Evolutionary conservation across 2,888 invertebrate species (phyloP), one percentile per base, ranked within the genome.

Genomic region (Papilio demoleus): DNA sequence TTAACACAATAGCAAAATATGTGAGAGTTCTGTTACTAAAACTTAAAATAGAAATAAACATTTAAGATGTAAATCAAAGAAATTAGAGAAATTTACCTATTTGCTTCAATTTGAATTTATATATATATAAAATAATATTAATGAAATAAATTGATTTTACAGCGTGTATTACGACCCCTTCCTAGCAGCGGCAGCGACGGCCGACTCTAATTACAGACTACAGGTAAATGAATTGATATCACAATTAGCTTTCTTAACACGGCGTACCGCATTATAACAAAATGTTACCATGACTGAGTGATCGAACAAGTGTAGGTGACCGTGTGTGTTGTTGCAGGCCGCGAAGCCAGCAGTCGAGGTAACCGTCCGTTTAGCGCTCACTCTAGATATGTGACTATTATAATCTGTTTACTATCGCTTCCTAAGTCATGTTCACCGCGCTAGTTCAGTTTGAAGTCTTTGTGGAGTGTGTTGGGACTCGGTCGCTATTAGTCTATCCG

Each of bases 151-250:
- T 86, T 83, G 80, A 81, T 86, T 87, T 93, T 94, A 92, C 93
- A 97, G 98, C 93, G 96, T 98, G 78, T 98, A 98, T 94, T 98
- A 98, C 94, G 98, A 98, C 94, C 98, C 97, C 82, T 97, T 98
- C 95, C 93, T 98, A 94, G 97, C 97, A 77, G 97, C 97, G 77
- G 97, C 97, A 75, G 96, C 96, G 75, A 93, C 94, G 79, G 96
- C 96, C 81, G 97, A 97, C 93, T 96, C 96, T 76, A 97, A 96
- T 93, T 97, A 97, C 93, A 96, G 97, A 93, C 94, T 97, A 82
- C 97, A 97, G 96, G 97, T 97, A 94, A 95, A 72, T 73, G 70
- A 19, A 67, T 70, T 42, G 14, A 9, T 38, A 42, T 24, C 24
- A 67, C 60, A n/a, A 17, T 14, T 56, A 60, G 50, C 71, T 58